These are phyloP conservation scores for Cheirogaleus major DNA, from an alignment of 2,797 vertebrate genomes.

Conservation along the genomic window DNA sequence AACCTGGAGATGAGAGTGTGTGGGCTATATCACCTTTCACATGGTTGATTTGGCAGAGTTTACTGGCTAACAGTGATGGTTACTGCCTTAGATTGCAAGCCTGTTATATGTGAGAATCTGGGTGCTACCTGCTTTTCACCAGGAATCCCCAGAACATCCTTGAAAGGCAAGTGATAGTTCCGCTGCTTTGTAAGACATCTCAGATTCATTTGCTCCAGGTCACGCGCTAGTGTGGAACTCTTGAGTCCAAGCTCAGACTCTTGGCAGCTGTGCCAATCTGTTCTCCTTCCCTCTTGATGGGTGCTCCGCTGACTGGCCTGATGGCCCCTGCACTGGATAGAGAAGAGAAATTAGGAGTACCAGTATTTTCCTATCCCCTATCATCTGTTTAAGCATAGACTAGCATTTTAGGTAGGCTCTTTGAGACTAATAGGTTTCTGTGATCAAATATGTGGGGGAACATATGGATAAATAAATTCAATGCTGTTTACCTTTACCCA, in stretches of 20 bases:
- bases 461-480: neutral
- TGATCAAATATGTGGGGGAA: neutral
- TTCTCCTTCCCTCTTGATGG: neutral
- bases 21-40: neutral
- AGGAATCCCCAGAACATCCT: neutral
- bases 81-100: neutral
- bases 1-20: neutral
- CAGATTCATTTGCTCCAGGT: neutral
- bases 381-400: neutral
- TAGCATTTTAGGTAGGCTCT: slow-evolving; percentile 1
- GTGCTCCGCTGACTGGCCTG: neutral
- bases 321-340: neutral
- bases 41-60: neutral
- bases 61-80: neutral
- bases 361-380: neutral
- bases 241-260: neutral
- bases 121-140: neutral
- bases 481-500: neutral
- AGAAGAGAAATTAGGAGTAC: neutral
- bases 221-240: neutral
- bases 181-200: neutral
- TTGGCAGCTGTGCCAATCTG: neutral
- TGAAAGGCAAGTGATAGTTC: neutral
- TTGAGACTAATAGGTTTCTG: neutral
- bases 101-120: neutral